Evolutionary conservation across 2,888 invertebrate genomes (phyloP).

Genomic region (Caenorhabditis sp.): DNA sequence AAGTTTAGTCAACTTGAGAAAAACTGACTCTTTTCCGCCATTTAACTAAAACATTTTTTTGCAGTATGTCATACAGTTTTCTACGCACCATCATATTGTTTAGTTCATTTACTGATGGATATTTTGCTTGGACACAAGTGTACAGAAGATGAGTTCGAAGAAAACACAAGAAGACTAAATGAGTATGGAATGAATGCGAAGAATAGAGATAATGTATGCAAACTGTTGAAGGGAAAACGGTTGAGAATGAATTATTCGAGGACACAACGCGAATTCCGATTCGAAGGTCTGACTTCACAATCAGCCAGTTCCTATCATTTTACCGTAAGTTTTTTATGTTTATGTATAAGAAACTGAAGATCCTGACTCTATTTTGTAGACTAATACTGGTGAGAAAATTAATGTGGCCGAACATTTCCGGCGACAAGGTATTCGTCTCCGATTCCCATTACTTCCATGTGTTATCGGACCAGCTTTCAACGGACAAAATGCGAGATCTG

Average conservation of each 20-base stretch:
- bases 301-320: too few relatives aligned
- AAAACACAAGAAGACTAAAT: not conserved
- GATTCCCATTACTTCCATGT: not conserved
- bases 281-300: too few relatives aligned
- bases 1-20: too few relatives aligned
- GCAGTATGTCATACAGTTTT: not conserved
- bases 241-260: too few relatives aligned
- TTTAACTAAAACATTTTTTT: too few relatives aligned
- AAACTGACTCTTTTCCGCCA: too few relatives aligned
- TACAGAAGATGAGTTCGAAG: not conserved
- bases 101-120: not conserved
- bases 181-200: not conserved
- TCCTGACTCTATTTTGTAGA: too few relatives aligned
- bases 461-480: not conserved
- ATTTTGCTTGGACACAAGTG: not conserved
- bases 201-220: not conserved
- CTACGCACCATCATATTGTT: not conserved
- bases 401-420: not conserved
- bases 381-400: not conserved
- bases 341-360: too few relatives aligned
- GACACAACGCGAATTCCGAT: too few relatives aligned
- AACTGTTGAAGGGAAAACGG: not conserved
- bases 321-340: not conserved
- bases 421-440: not conserved
- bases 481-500: not conserved